Evolutionary conservation across 2,888 invertebrate species (phyloP).

Genomic region (Machimus atricapillus): DNA sequence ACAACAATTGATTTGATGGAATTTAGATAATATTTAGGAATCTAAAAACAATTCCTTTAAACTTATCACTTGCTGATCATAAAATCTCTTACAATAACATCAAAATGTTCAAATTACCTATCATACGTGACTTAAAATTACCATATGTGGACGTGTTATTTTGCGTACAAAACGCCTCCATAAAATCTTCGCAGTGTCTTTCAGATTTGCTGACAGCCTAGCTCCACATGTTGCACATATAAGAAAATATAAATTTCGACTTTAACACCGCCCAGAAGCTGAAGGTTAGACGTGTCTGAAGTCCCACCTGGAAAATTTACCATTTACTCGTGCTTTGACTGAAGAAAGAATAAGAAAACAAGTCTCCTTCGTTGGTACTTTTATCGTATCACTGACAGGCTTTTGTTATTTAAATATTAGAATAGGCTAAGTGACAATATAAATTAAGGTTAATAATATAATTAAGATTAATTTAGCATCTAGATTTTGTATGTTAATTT

Average conservation of each 20-base stretch:
- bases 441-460: no score
- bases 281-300: not conserved
- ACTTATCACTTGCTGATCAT: not conserved
- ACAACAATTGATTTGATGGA: not conserved
- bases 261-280: not conserved
- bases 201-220: not conserved
- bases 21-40: not conserved
- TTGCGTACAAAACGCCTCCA: not conserved
- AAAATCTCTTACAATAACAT: not conserved
- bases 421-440: not conserved
- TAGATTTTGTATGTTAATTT: not conserved
- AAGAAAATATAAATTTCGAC: not conserved
- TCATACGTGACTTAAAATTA: not conserved
- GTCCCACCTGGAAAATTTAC: not conserved
- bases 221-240: not conserved
- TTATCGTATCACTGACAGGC: not conserved
- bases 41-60: not conserved
- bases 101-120: not conserved
- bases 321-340: not conserved
- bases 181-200: not conserved
- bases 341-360: not conserved
- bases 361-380: not conserved
- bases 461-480: no score
- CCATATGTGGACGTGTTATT: not conserved
- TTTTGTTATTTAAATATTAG: not conserved